Evolutionary conservation across 2,797 vertebrate genomes (phyloP), one percentile per base, ranked within the genome.

Genomic region (Siniperca undulata): DNA sequence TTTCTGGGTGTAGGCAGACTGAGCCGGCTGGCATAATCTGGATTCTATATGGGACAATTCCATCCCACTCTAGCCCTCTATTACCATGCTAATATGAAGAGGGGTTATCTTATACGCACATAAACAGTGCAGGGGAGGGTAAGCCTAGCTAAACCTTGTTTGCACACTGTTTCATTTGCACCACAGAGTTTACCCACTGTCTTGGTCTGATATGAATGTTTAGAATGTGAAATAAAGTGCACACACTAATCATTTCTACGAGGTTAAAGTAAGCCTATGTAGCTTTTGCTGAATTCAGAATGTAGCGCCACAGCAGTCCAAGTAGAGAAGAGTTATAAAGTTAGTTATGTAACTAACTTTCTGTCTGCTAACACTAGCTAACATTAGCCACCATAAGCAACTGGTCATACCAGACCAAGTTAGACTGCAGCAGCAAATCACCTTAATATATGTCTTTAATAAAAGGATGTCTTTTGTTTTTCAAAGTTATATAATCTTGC

Each of bases 11-110:
- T 91, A 92, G 91, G 94, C 90, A 86, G 88, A 78, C 83, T 65
- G 85, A 93, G 74, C 93, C 60, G 71, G 72, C 83, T 86, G 87
- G 94, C 86, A 94, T 92, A 78, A 92, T 94, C 91, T 86, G 87
- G 91, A 95, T 95, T 93, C 93, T 94, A 88, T 86, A 90, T 82
- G 74, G 84, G 89, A 91, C 93, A 83, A 89, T 86, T 92, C 84
- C 87, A 78, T 77, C 86, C 84, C 78, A 92, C 86, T 74, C 70
- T 22, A 17, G 58, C 55, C 66, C 67, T 80, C 67, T 81, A 66
- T 74, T 59, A 78, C 46, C 68, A 34, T 65, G 74, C 69, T 70
- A 48, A 81, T 38, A 72, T 30, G 66, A 86, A 38, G 66, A 83
- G 67, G 60, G 27, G 34, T 75, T 67, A 38, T 76, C 34, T 59